phyloP scores from a whole-genome alignment of 2,797 vertebrate species.

The Calcarius lapponicus region DNA sequence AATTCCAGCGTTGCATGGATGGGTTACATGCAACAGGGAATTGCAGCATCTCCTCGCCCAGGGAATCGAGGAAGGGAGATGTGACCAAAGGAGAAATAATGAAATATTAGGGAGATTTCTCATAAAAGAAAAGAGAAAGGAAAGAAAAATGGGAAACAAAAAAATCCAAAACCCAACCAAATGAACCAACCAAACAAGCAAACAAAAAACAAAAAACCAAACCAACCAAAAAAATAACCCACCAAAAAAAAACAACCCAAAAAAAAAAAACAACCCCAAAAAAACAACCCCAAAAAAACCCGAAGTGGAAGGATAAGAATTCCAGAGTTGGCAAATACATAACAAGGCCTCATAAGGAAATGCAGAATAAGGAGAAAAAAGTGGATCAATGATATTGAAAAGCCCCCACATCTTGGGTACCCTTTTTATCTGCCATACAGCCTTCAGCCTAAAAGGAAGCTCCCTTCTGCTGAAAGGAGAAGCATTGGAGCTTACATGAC shows the following conservation, averaged over 20 bases:
- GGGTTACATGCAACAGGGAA: neutral
- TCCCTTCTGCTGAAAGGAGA: neutral
- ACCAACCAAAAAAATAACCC: too few relatives aligned
- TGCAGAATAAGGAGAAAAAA: neutral
- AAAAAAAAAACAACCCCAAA: neutral
- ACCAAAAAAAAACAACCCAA: too few relatives aligned
- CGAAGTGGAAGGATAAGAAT: neutral
- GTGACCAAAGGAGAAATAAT: neutral
- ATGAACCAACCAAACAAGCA: too few relatives aligned
- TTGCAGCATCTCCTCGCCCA: neutral
- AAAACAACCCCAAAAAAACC: neutral
- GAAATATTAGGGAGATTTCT: neutral
- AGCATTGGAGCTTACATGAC: neutral
- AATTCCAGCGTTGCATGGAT: neutral
- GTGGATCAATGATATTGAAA: neutral
- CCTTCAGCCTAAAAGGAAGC: neutral
- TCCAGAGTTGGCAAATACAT: neutral
- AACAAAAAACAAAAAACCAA: too few relatives aligned
- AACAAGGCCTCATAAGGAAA: neutral
- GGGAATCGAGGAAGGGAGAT: neutral
- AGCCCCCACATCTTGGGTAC: neutral
- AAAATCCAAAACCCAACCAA: too few relatives aligned
- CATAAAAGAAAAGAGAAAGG: neutral
- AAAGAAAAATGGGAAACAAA: neutral
- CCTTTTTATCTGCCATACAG: neutral